Conservation (phyloP, 2,888 invertebrate genomes). For the Coleophora deauratella region DNA sequence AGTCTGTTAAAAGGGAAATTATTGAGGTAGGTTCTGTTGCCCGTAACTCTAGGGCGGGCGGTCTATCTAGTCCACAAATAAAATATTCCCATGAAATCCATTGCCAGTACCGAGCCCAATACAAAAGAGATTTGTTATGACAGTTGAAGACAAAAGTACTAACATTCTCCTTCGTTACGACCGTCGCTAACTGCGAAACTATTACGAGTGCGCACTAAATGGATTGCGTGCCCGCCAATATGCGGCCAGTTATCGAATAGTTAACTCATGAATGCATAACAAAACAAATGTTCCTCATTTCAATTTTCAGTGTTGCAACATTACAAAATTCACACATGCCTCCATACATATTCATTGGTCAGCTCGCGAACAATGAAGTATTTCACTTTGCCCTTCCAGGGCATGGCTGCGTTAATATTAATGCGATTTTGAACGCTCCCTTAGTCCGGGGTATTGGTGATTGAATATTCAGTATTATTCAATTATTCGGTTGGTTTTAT, state of each 20-base stretch:
- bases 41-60: too few species aligned
- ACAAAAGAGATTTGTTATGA: too few species aligned
- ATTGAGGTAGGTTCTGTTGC: too few species aligned
- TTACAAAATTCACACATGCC: neutral
- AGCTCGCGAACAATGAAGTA: neutral
- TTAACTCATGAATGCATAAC: neutral
- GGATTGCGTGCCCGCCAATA: neutral
- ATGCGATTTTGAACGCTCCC: slow-evolving; percentile 26
- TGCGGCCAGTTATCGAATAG: neutral
- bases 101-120: too few species aligned
- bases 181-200: too few species aligned
- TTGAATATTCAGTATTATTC: slow-evolving; percentile 33
- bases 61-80: too few species aligned
- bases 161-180: too few species aligned
- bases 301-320: neutral
- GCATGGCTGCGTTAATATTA: slow-evolving; percentile 5
- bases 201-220: too few species aligned
- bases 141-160: too few species aligned
- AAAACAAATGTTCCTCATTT: neutral
- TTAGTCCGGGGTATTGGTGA: slow-evolving; percentile 22
- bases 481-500: slow-evolving; percentile 28
- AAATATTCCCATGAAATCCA: too few species aligned
- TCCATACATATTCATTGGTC: slow-evolving; percentile 6
- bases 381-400: neutral
- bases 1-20: too few species aligned